A percentile compares a stretch with the other conserved stretches of the same genome.
Evolutionary conservation across 2,797 vertebrate species (phyloP).

Genomic region (Micropoecilia bifurca): DNA sequence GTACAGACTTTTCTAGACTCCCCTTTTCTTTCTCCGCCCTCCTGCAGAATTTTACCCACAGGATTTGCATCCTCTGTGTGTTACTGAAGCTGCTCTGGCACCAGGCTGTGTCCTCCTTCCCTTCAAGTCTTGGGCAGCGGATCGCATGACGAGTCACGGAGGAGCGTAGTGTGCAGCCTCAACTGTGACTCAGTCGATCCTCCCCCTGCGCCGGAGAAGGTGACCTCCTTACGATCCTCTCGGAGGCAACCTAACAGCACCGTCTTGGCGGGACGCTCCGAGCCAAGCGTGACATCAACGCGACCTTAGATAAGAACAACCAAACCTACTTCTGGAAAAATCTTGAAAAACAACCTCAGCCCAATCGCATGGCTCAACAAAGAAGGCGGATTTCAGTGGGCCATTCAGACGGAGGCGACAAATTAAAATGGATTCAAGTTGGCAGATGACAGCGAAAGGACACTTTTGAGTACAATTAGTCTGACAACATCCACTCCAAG

Average conservation of each 20-base stretch:
- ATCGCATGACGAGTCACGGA: constrained; percentile 44
- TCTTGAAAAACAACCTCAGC: constrained; percentile 32
- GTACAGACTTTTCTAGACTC: neutral
- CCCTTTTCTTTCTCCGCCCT: neutral
- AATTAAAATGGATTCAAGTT: constrained; percentile 59
- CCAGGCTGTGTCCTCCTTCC: constrained; percentile 42
- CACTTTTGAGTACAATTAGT: constrained; percentile 67
- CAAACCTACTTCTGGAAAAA: constrained; percentile 58
- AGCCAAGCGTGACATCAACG: constrained; percentile 45
- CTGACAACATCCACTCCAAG: constrained; percentile 57
- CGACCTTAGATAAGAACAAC: constrained; percentile 43
- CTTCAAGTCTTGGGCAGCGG: constrained; percentile 45
- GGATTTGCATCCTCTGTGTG: constrained; percentile 23
- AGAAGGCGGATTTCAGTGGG: constrained; percentile 43
- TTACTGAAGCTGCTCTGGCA: constrained; percentile 47
- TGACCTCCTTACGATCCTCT: constrained; percentile 76
- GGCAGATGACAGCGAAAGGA: constrained; percentile 65
- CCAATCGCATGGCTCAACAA: constrained; percentile 21
- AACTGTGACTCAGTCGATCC: constrained; percentile 68
- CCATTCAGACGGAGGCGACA: constrained; percentile 25
- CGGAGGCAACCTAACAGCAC: constrained; percentile 56
- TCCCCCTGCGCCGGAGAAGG: constrained; percentile 60
- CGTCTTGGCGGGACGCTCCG: constrained; percentile 53
- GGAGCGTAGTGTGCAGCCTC: constrained; percentile 56
- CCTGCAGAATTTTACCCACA: neutral